Base-by-base conservation (phyloP, 2,888 invertebrate species). In the Graphium colonna region DNA sequence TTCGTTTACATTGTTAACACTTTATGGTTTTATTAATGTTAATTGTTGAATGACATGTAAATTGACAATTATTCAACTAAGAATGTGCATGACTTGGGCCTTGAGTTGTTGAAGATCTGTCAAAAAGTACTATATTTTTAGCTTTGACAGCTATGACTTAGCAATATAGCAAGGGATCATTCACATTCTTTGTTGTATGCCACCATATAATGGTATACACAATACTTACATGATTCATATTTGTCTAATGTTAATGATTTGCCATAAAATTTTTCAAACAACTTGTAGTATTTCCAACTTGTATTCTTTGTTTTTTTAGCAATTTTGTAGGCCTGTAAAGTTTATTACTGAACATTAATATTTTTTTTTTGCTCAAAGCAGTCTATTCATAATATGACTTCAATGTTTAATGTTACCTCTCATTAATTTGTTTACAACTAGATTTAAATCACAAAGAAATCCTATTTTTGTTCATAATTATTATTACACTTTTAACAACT, bases 141-240 rank as follows among this genome's bases (percentile, higher is more conserved):
- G n/a, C n/a, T n/a, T n/a, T n/a, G n/a, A n/a, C n/a, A n/a, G n/a
- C n/a, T n/a, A n/a, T n/a, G n/a, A n/a, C n/a, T n/a, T n/a, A n/a
- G n/a, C n/a, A n/a, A n/a, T n/a, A n/a, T n/a, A n/a, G n/a, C n/a
- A n/a, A n/a, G n/a, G n/a, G n/a, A n/a, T n/a, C n/a, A n/a, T n/a
- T n/a, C n/a, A n/a, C n/a, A n/a, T n/a, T n/a, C n/a, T n/a, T n/a
- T n/a, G n/a, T n/a, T n/a, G n/a, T n/a, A n/a, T n/a, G n/a, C n/a
- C n/a, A n/a, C n/a, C n/a, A n/a, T n/a, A n/a, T n/a, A n/a, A n/a
- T n/a, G n/a, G n/a, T n/a, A n/a, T n/a, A n/a, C 36, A 47, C 33
- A 51, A 52, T 64, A 82, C 88, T 86, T 71, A 88, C 89, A 89
- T 56, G 80, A 80, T 62, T 82, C 82, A 82, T 82, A 89, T 69